Evolutionary conservation across 1,140 invertebrate species (phyloP).

Genomic region (Magallana angulata): DNA sequence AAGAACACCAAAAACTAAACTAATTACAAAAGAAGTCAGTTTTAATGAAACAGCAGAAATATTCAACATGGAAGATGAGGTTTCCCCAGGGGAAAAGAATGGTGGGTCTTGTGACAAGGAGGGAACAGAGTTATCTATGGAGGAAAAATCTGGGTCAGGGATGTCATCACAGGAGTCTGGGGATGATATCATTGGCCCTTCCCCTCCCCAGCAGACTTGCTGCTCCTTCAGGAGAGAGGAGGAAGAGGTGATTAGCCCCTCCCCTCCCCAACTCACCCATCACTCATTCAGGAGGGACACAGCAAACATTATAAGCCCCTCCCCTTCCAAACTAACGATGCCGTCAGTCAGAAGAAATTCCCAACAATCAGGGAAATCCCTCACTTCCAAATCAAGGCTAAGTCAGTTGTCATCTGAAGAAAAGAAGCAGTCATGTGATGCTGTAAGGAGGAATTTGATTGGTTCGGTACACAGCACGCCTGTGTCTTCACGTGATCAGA

Average conservation of each 20-base stretch:
- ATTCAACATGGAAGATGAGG: background rate
- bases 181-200: conserved; percentile 46
- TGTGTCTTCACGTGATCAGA: conserved; percentile 44
- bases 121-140: too few relatives aligned
- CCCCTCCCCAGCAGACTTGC: conserved; percentile 29
- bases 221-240: background rate
- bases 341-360: background rate
- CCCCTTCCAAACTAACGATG: background rate
- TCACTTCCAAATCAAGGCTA: background rate
- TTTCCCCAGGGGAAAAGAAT: background rate
- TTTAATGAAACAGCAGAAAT: conserved; percentile 14
- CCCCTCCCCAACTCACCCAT: background rate
- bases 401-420: background rate
- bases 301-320: background rate
- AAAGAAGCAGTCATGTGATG: conserved; percentile 9
- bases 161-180: background rate
- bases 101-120: background rate
- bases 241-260: background rate
- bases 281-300: background rate
- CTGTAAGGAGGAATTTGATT: background rate
- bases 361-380: background rate
- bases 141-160: background rate
- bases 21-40: background rate
- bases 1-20: background rate
- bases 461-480: conserved; percentile 64